phyloP scores from a whole-genome alignment of 53 echinoderm and acorn worm species.

The Zoroaster sp. region DNA sequence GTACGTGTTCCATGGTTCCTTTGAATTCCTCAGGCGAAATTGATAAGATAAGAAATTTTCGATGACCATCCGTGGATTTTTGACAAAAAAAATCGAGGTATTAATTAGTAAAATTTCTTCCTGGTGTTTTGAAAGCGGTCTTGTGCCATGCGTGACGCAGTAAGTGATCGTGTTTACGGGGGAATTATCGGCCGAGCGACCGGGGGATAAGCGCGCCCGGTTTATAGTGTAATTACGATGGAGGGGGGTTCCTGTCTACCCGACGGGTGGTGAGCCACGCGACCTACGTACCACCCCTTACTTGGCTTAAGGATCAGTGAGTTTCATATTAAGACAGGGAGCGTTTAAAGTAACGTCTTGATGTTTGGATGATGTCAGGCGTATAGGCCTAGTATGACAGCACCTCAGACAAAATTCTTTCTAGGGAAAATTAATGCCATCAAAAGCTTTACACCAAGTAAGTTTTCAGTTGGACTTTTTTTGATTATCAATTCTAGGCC shows the following conservation, averaged over 20 bases:
- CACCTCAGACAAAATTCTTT: no score
- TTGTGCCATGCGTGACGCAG: background rate
- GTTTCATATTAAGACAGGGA: no score
- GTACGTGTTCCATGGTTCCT: background rate
- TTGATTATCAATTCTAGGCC: no score
- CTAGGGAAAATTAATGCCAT: no score
- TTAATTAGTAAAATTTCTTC: conserved; percentile 30
- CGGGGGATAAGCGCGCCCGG: background rate
- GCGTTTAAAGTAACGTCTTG: background rate
- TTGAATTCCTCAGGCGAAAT: conserved; percentile 10
- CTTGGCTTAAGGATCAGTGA: background rate
- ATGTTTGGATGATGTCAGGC: no score
- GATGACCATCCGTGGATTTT: background rate
- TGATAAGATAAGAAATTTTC: conserved; percentile 34
- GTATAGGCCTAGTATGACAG: no score
- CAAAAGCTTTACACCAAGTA: no score
- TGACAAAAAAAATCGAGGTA: background rate
- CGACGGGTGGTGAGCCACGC: conserved; percentile 32
- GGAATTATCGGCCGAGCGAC: background rate
- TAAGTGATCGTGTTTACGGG: conserved; percentile 33
- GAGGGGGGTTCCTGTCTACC: conserved; percentile 20
- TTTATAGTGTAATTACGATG: conserved; percentile 23
- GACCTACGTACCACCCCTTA: background rate
- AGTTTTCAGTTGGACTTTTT: no score
- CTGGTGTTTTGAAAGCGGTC: conserved; percentile 25